A percentile compares a stretch with the other conserved stretches of the same genome.
phyloP scores from a whole-genome alignment of 2,113 vertebrate species.

The Urocynchramus pylzowi region DNA sequence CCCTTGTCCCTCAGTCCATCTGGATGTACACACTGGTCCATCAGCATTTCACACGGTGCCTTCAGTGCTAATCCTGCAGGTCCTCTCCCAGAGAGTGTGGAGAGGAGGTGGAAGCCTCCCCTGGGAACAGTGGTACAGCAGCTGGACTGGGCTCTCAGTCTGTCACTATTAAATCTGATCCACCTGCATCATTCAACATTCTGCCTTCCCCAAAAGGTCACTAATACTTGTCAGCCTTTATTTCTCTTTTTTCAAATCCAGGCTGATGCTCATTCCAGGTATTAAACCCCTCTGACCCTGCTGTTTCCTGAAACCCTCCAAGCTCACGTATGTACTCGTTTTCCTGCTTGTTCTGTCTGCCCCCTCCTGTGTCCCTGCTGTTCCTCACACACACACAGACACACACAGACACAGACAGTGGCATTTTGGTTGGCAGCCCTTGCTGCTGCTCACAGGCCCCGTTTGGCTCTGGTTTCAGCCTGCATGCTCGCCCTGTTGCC shows the following conservation, averaged over 20 bases:
- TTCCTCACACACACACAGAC: not conserved
- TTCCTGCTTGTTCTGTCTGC: not conserved
- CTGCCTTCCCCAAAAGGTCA: not conserved
- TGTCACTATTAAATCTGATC: not conserved
- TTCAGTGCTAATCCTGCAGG: conserved; percentile 18
- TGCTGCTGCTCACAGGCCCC: not conserved
- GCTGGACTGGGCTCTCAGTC: not conserved
- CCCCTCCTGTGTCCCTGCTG: not conserved
- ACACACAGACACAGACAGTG: not conserved
- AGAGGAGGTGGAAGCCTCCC: not conserved
- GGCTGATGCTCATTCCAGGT: not conserved
- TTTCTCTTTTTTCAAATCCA: not conserved
- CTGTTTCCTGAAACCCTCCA: not conserved
- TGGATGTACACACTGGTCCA: not conserved
- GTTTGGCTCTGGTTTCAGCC: conserved; percentile 26
- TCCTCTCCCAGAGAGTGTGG: not conserved
- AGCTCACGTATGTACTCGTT: conserved; percentile 8
- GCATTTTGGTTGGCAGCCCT: conserved; percentile 1
- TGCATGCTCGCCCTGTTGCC: conserved; percentile 64
- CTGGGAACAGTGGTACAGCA: not conserved
- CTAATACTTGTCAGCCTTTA: not conserved
- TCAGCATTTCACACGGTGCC: conserved; percentile 61
- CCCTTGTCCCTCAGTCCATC: conserved; percentile 2
- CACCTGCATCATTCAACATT: not conserved
- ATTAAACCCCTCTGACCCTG: not conserved